Base-by-base conservation (phyloP, 1,140 invertebrate genomes). In the Pseudomyrmex cubaensis region DNA sequence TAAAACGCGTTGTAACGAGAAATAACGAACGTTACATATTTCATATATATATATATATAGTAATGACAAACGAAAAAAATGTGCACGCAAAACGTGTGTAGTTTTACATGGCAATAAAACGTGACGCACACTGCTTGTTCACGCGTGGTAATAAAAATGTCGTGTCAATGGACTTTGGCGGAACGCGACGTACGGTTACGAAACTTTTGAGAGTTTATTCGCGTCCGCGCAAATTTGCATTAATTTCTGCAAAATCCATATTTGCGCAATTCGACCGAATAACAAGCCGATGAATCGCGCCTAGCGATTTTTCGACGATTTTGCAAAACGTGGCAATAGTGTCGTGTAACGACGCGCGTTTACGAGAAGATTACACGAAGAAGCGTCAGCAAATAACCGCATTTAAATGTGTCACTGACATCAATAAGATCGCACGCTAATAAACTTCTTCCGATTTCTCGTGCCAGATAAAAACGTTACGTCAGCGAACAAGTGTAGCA, bases 351-450 rank as follows among this genome's bases (percentile, higher is more conserved):
- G 54, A 48, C 57, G 0, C 25, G 25, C 7, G 13, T 59, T 59
- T 22, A 22, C 15, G 22, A 15, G 44, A 48, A 56, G 20, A 12
- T 50, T 52, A 54, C 20, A 25, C 0, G 25, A 3, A 46, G 22
- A 70, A 61, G 59, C 44, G 20, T 59, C 76, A 70, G 76, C 57
- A 61, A 17, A 74, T 46, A 74, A 13, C 13, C 48, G 9, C 20
- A 22, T 12, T 22, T n/a, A 67, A 56, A 22, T 15, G 12, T 48
- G 22, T 9, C 22, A 59, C 50, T 46, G 20, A 50, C 52, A 46
- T 20, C 48, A n/a, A 80, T 50, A 57, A 70, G 63, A 56, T 59
- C 52, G 77, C 66, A 17, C 46, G 20, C 54, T 86, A 86, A 86
- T 80, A 70, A 85, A 72, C 69, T 48, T 44, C 25, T 75, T 48